Percentiles rank a stretch among this genome's conserved stretches.
These are phyloP conservation scores for Hirtodrosophila duncani DNA, from an alignment of 2,888 invertebrate species.

Conservation along the genomic window DNA sequence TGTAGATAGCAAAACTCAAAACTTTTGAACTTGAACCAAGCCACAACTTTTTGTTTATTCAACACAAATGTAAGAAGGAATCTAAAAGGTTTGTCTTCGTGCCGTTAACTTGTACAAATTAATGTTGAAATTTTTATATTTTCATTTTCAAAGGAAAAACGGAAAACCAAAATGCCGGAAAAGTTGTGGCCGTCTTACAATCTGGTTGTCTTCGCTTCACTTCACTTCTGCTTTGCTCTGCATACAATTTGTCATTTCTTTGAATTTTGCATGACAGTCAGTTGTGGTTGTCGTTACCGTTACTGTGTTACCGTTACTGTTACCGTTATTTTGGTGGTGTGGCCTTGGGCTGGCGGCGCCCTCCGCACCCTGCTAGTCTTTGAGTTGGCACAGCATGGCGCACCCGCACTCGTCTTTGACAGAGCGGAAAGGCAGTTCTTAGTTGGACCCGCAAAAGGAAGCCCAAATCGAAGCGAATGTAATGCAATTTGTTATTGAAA, in stretches of 20 bases:
- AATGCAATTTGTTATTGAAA: slow-evolving; percentile 22
- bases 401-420: no score
- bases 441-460: slow-evolving; percentile 1
- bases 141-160: slow-evolving; percentile 32
- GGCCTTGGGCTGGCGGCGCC: not conserved
- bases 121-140: slow-evolving; percentile 33
- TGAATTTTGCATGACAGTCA: slow-evolving; percentile 17
- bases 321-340: not conserved
- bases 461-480: slow-evolving; percentile 6
- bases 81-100: slow-evolving; percentile 29
- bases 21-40: slow-evolving; percentile 10
- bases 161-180: slow-evolving; percentile 33
- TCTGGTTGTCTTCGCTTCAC: slow-evolving; percentile 35
- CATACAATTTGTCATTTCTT: slow-evolving; percentile 38
- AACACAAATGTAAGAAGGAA: slow-evolving; percentile 26
- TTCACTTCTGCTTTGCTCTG: slow-evolving; percentile 20
- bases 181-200: slow-evolving; percentile 38
- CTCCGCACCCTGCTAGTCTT: slow-evolving; percentile 2
- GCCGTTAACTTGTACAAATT: slow-evolving; percentile 21
- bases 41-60: slow-evolving; percentile 33
- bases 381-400: not conserved
- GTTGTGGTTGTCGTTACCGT: slow-evolving; percentile 6
- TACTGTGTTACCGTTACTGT: not conserved
- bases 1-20: no score
- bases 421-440: no score